A percentile compares a stretch with the other conserved stretches of the same genome.
phyloP scores from a whole-genome alignment of 2,797 vertebrate genomes.

The Selene dorsalis region DNA sequence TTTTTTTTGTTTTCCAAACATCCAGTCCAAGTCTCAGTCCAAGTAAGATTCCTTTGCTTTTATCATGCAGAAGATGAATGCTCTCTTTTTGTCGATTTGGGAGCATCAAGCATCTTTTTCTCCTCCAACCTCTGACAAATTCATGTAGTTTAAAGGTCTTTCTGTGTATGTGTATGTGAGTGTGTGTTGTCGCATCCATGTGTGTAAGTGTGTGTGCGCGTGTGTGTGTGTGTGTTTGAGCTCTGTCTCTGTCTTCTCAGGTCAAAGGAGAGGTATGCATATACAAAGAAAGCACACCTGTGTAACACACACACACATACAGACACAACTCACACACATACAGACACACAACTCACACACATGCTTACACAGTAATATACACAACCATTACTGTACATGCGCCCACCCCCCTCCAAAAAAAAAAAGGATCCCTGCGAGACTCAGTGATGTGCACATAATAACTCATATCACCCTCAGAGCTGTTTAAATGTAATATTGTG shows the following conservation, averaged over 20 bases:
- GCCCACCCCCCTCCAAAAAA: slow-evolving; percentile 16
- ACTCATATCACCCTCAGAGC: slow-evolving; percentile 72
- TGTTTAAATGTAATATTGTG: slow-evolving; percentile 84
- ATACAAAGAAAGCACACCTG: slow-evolving; percentile 78
- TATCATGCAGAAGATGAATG: slow-evolving; percentile 12
- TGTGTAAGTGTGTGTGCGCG: slow-evolving; percentile 48
- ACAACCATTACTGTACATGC: slow-evolving; percentile 43
- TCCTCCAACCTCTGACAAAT: slow-evolving; percentile 46
- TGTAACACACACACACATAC: slow-evolving; percentile 60
- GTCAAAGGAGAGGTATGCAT: slow-evolving; percentile 71
- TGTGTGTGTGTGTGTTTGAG: slow-evolving; percentile 52
- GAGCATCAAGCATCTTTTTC: slow-evolving; percentile 42
- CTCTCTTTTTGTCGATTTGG: slow-evolving; percentile 30
- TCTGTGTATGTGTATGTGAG: slow-evolving; percentile 45
- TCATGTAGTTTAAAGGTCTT: slow-evolving; percentile 50
- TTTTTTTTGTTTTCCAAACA: slow-evolving; percentile 5
- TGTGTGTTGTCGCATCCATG: slow-evolving; percentile 39
- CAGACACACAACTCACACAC: slow-evolving; percentile 11
- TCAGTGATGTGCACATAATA: slow-evolving; percentile 59
- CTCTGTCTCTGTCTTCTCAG: slow-evolving; percentile 80
- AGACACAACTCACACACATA: slow-evolving; percentile 9
- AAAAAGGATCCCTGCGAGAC: slow-evolving; percentile 19
- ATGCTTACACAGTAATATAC: slow-evolving; percentile 20
- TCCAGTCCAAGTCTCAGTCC: slow-evolving; percentile 11
- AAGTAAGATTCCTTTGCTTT: slow-evolving; percentile 27